Evolutionary conservation across 92 coral and sea anemone species (phyloP).

Genomic region (Nematostella vectensis): DNA sequence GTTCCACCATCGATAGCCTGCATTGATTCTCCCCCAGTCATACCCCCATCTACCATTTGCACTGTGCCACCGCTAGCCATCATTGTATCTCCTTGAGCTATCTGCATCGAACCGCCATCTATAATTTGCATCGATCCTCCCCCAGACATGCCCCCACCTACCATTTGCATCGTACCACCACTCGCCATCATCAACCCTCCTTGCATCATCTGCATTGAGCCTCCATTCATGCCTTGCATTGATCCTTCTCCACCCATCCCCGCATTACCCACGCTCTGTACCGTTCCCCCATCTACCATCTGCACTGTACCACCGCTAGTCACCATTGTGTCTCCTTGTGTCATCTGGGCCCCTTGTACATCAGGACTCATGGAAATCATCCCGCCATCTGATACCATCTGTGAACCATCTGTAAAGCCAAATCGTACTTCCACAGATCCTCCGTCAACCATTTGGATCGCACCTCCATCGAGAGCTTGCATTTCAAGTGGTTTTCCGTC

Average conservation of each 20-base stretch:
- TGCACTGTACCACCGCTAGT: slow-evolving; percentile 9
- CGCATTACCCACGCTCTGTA: no score
- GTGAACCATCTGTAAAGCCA: no score
- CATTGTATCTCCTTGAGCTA: not conserved
- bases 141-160: not conserved
- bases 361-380: no score
- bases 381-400: no score
- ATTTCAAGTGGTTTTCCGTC: not conserved
- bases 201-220: slow-evolving; percentile 1
- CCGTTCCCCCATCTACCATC: not conserved
- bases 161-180: not conserved
- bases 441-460: slow-evolving; percentile 9
- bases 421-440: not conserved
- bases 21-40: not conserved
- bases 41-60: slow-evolving; percentile 21
- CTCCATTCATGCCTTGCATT: not conserved
- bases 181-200: not conserved
- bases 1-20: not conserved
- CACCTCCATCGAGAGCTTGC: slow-evolving; percentile 11
- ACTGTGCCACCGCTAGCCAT: slow-evolving; percentile 1
- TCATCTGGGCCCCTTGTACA: slow-evolving; percentile 1
- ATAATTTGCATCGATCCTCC: slow-evolving; percentile 2
- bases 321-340: not conserved
- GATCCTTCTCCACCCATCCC: no score
- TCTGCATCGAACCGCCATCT: not conserved